A percentile compares a stretch with the other conserved stretches of the same genome.
These are phyloP conservation scores for Tetrapedia diversipes DNA, from an alignment of 2,888 invertebrate species.

Conservation along the genomic window DNA sequence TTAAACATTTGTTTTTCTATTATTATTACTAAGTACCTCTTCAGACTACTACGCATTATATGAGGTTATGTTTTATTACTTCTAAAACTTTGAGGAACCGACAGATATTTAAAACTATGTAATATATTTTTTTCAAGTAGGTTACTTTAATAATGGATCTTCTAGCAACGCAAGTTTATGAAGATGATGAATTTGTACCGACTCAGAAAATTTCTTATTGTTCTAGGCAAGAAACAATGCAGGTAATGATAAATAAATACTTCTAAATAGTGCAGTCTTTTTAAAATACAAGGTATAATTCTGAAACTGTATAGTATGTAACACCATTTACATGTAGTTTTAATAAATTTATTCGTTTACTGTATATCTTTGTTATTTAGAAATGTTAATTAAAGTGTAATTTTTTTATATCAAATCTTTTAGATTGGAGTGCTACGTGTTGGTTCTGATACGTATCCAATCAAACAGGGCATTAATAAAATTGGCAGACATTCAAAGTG, in stretches of 20 bases:
- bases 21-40: background rate
- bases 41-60: background rate
- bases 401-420: slow-evolving; percentile 16
- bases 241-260: slow-evolving; percentile 25
- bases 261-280: no score
- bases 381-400: background rate
- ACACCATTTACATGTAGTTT: no score
- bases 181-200: slow-evolving; percentile 28
- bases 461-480: slow-evolving; percentile 64
- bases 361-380: background rate
- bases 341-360: background rate
- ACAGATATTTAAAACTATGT: background rate
- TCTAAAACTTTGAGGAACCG: background rate
- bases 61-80: slow-evolving; percentile 9
- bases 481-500: slow-evolving; percentile 65
- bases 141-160: slow-evolving; percentile 44
- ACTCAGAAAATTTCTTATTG: slow-evolving; percentile 12
- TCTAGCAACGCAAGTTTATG: slow-evolving; percentile 43
- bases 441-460: slow-evolving; percentile 41
- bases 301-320: no score
- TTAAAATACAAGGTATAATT: no score
- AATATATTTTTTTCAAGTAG: background rate
- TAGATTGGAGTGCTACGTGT: slow-evolving; percentile 64
- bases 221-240: background rate
- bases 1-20: slow-evolving; percentile 34